Percentiles rank a stretch among this genome's conserved stretches.
Conservation (phyloP, 2,113 vertebrate species). For the Sarotherodon lohbergeri region DNA sequence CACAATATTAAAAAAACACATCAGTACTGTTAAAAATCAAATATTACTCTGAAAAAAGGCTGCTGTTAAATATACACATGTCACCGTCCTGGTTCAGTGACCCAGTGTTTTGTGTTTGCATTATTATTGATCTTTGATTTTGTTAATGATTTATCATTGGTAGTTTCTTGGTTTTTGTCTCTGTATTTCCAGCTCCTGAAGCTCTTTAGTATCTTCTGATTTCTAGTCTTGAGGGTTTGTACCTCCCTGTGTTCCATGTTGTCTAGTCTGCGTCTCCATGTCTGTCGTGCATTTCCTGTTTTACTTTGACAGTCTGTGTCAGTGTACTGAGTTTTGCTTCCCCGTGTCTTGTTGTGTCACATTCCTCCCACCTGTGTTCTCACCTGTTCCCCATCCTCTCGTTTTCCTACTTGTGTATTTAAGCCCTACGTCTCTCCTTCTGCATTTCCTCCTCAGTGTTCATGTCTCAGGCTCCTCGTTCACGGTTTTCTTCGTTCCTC, state of each 20-base stretch:
- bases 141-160: accelerated
- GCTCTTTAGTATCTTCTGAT: background rate
- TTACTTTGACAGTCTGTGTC: background rate
- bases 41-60: background rate
- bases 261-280: background rate
- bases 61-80: background rate
- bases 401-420: background rate
- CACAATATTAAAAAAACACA: accelerated
- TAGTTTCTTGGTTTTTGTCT: accelerated
- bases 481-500: background rate
- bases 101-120: background rate
- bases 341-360: accelerated
- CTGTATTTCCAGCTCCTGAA: background rate
- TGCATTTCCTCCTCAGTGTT: background rate
- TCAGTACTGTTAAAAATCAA: background rate
- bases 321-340: background rate
- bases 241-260: background rate
- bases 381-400: background rate
- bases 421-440: background rate
- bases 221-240: background rate
- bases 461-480: background rate
- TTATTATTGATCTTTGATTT: background rate
- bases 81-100: accelerated
- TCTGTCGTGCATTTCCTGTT: background rate
- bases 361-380: background rate